Conservation (phyloP, 1,140 invertebrate species). For the Pseudobourletiella spinata region DNA sequence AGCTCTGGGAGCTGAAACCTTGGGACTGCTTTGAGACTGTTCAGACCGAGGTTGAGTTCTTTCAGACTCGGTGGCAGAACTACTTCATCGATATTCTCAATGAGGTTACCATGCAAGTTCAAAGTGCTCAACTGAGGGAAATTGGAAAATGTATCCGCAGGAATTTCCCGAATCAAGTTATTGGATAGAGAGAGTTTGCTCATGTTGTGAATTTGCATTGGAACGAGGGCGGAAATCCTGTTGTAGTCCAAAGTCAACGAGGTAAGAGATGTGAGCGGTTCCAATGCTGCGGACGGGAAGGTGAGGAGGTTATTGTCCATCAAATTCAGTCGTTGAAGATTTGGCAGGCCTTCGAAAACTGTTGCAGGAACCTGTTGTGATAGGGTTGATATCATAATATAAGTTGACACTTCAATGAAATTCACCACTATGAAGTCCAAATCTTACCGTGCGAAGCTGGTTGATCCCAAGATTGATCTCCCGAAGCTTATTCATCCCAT, state of each 20-base stretch:
- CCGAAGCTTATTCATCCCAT: constrained; percentile 56
- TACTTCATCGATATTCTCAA: constrained; percentile 31
- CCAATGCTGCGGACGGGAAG: constrained; percentile 67
- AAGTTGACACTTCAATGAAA: too few species aligned
- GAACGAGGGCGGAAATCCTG: constrained; percentile 69
- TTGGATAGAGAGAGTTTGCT: constrained; percentile 60
- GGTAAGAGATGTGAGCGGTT: constrained; percentile 59
- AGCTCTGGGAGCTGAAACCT: constrained; percentile 43
- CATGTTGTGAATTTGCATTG: constrained; percentile 43
- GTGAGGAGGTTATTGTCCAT: constrained; percentile 79
- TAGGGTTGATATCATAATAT: too few species aligned
- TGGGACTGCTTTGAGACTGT: constrained; percentile 34
- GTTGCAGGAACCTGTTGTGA: constrained; percentile 77
- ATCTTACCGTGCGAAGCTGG: constrained; percentile 67
- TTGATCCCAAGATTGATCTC: constrained; percentile 76
- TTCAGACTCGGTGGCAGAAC: constrained; percentile 31
- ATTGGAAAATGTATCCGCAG: constrained; percentile 59
- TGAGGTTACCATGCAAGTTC: constrained; percentile 36
- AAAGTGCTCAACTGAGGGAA: constrained; percentile 37
- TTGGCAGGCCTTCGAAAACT: constrained; percentile 67
- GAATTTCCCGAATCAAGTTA: constrained; percentile 79
- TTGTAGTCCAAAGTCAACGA: constrained; percentile 74
- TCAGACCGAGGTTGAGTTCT: constrained; percentile 35
- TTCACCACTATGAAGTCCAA: constrained; percentile 3
- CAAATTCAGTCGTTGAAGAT: constrained; percentile 65